Evolutionary conservation across 2,797 vertebrate species (phyloP), one percentile per base, ranked within the genome.

Genomic region (Darevskia mixta): DNA sequence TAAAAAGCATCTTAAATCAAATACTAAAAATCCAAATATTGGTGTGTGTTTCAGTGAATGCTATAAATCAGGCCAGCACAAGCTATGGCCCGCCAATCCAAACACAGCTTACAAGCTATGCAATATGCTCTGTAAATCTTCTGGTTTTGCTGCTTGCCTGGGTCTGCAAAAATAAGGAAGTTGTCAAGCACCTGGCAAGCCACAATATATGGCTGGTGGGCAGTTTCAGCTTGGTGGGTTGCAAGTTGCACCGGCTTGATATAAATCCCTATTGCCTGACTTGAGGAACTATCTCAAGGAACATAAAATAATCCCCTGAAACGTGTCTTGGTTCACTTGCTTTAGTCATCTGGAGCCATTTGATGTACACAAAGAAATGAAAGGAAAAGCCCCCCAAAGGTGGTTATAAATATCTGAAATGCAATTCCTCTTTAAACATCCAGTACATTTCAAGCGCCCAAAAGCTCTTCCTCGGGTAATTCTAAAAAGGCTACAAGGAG

Each of bases 1-100:
- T 58, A n/a, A 72, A 72, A 38, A 72, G n/a, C 83, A 45, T 76
- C 43, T 86, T 76, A 55, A 81, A 58, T 86, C 43, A 67, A 45
- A 18, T n/a, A 82, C 25, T 76, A 23, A 38, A 20, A 67, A 32
- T 27, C 11, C 2, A 66, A 76, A 75, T 76, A 55, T 38, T 67
- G 77, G 20, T 89, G 55, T 45, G 8, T 35, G 23, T 76, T 89
- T n/a, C 32, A 81, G 18, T 76, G 45, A 85, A 80, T 75, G 18
- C 32, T 73, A 10, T 88, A 43, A 73, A 66, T 73, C 67, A 64
- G 38, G 13, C 25, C 6, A 10, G 32, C 49, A 35, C 18, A 75
- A 35, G 8, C 38, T 80, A 27, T 72, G 29, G 66, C 27, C 55
- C 17, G 17, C 66, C 38, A 55, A 83, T 38, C 45, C 55, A 38